Conservation (phyloP, 1,140 invertebrate genomes). For the Drosophila pachea region DNA sequence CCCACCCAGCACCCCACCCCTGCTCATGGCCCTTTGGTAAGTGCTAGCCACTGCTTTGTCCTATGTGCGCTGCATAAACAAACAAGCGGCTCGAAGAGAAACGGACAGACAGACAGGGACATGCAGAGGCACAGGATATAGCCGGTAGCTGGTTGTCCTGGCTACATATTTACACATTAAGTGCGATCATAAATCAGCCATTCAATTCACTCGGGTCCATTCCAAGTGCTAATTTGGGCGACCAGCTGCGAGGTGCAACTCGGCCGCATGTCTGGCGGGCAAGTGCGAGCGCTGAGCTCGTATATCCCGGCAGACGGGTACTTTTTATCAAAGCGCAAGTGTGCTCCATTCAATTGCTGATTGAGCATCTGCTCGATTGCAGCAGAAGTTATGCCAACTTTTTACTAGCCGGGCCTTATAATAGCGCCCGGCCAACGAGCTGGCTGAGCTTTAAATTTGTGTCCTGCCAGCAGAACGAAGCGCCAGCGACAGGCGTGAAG, state of each 20-base stretch:
- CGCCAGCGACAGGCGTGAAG: conserved; percentile 8
- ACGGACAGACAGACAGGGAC: conserved; percentile 3
- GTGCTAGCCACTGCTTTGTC: neutral
- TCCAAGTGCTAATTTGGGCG: conserved; percentile 64
- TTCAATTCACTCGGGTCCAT: conserved; percentile 70
- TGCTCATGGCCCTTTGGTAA: neutral
- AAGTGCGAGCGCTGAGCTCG: neutral
- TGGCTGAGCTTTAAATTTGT: conserved; percentile 30
- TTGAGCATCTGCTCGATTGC: neutral
- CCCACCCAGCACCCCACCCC: neutral
- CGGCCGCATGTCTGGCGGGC: neutral
- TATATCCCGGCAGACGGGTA: neutral
- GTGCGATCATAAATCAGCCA: conserved; percentile 73
- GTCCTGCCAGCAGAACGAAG: conserved; percentile 7
- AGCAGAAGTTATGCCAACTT: conserved; percentile 14
- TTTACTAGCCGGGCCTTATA: conserved; percentile 2
- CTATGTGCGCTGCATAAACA: conserved; percentile 53
- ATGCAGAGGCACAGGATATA: neutral
- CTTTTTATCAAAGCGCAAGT: too few relatives aligned
- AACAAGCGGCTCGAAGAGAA: conserved; percentile 53
- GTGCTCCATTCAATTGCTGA: neutral
- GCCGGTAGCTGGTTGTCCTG: conserved; percentile 26
- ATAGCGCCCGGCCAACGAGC: conserved; percentile 1
- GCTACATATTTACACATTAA: conserved; percentile 68
- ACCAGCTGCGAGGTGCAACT: neutral